Evolutionary conservation across 2,113 vertebrate genomes (phyloP).

Genomic region (Plecturocebus donacophilus): DNA sequence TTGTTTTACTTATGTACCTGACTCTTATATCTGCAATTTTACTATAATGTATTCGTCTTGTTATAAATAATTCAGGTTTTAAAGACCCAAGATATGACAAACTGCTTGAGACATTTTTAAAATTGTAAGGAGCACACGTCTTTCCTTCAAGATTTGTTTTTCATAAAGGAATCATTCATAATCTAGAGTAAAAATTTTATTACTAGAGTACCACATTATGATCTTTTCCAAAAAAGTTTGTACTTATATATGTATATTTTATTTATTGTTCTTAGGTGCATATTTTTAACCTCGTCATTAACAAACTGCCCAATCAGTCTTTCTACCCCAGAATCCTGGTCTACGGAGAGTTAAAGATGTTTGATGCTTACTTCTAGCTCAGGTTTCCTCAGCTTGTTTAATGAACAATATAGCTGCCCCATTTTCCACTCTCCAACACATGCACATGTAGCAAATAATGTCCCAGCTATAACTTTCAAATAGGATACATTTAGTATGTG

Average conservation of each 20-base stretch:
- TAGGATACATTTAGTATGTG: neutral
- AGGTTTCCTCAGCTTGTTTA: neutral
- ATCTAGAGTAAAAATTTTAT: neutral
- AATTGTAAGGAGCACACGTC: neutral
- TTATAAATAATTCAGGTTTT: neutral
- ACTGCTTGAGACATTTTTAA: neutral
- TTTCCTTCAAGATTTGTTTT: neutral
- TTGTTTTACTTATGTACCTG: neutral
- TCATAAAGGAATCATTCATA: neutral
- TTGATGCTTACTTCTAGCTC: neutral
- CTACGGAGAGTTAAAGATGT: neutral
- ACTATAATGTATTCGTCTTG: neutral
- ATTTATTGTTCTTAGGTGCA: neutral
- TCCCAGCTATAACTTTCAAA: neutral
- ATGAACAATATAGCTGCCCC: neutral
- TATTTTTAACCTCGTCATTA: neutral
- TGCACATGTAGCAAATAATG: neutral
- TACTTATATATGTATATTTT: neutral
- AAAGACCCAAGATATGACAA: neutral
- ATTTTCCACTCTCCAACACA: neutral
- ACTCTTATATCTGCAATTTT: neutral
- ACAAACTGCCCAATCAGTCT: neutral
- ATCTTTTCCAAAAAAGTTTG: neutral
- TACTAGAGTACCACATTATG: neutral
- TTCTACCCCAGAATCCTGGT: neutral